phyloP scores from a whole-genome alignment of 2,888 invertebrate species.

The Emesis russula region DNA sequence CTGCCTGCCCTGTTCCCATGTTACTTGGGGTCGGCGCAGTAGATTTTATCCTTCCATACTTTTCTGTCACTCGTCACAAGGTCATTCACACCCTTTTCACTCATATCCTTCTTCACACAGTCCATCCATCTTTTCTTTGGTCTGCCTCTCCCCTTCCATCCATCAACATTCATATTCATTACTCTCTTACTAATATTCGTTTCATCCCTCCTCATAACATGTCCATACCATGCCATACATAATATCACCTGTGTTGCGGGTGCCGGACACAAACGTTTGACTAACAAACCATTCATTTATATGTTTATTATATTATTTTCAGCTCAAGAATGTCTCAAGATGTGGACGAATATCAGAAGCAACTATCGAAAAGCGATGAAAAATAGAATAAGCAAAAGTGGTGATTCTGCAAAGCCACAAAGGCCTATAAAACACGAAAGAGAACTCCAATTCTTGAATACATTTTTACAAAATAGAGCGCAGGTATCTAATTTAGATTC shows the following conservation, averaged over 20 bases:
- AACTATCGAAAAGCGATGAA: conserved; percentile 76
- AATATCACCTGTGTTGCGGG: conserved; percentile 57
- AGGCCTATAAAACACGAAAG: conserved; percentile 53
- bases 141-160: too few relatives aligned
- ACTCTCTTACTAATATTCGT: conserved; percentile 20
- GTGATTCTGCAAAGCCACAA: conserved; percentile 66
- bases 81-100: conserved; percentile 15
- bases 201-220: conserved; percentile 20
- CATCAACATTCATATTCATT: not conserved
- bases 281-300: conserved; percentile 74
- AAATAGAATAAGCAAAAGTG: conserved; percentile 69
- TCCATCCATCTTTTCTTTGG: too few relatives aligned
- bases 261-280: conserved; percentile 69
- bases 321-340: conserved; percentile 76
- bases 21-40: conserved; percentile 20
- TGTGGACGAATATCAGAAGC: conserved; percentile 71
- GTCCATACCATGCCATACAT: conserved; percentile 20
- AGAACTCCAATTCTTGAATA: conserved; percentile 76
- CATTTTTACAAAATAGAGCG: conserved; percentile 75
- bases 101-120: too few relatives aligned
- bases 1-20: conserved; percentile 20
- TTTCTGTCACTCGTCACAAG: conserved; percentile 18
- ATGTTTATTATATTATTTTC: conserved; percentile 76
- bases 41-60: conserved; percentile 20
- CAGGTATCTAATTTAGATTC: conserved; percentile 81